Evolutionary conservation across 2,888 invertebrate species (phyloP), one percentile per base, ranked within the genome.

Genomic region (Andrena bucephala): DNA sequence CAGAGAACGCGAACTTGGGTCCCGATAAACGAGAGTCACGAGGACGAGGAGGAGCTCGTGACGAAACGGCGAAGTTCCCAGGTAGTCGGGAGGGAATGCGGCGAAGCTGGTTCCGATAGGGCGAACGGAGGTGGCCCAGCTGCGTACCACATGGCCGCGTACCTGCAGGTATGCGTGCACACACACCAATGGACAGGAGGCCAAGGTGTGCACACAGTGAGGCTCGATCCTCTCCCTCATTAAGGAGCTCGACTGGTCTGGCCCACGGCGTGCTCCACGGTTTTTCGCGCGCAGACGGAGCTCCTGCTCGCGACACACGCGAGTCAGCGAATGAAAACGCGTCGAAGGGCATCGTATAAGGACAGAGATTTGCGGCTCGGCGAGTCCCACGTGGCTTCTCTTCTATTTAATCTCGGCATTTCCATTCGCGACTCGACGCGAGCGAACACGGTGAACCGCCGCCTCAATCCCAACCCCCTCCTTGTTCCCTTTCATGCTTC

Each of bases 201-300:
- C 27, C 54, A 57, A 62, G 73, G 75, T 63, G 77, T 63, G 59
- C 72, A 63, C 68, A 73, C 67, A 65, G 62, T 10, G 33, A 66
- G 63, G 70, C 62, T 62, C 86, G 77, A 80, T 63, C 84, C 77
- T 83, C 81, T 83, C 83, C 78, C 87, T 87, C 87, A 81, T 87
- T 87, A 87, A 87, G 84, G 59, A 75, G 76, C 81, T 71, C 86
- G 82, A 77, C 81, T 81, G 86, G 86, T 72, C 83, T 77, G 80
- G 81, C 81, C 77, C 62, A 77, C 76, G 60, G 68, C 24, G 69
- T 20, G 63, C 29, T 65, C 78, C 57, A 68, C 54, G 77, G 16
- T 72, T 81, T 85, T 84, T 80, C 78, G 75, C 86, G 60, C 83
- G 60, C 72, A 13, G 13, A 6, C 29, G 1, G 54, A 20, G 52